These are phyloP conservation scores for Lepidochrysops patricia DNA, from an alignment of 2,888 invertebrate species.

Conservation along the genomic window DNA sequence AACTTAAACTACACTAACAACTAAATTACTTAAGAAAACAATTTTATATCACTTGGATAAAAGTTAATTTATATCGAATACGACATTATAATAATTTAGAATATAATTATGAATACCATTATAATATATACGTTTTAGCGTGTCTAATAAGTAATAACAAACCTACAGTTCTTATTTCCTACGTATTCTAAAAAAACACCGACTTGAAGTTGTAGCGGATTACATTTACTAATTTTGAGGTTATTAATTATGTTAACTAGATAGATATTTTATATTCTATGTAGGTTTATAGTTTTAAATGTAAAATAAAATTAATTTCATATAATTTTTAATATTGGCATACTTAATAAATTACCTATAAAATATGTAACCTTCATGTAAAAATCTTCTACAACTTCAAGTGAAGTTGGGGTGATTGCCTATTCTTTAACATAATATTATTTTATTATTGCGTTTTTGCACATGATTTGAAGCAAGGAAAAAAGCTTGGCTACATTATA, in stretches of 20 bases:
- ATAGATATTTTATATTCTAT: too few relatives aligned
- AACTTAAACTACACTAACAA: slow-evolving; percentile 5
- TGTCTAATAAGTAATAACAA: not conserved
- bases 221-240: not conserved
- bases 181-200: not conserved
- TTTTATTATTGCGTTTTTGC: not conserved
- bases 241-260: too few relatives aligned
- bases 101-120: not conserved
- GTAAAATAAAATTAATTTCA: too few relatives aligned
- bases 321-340: too few relatives aligned
- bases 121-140: not conserved
- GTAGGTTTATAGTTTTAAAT: too few relatives aligned
- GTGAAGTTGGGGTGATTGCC: not conserved
- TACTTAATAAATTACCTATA: too few relatives aligned
- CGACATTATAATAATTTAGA: slow-evolving; percentile 8
- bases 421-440: not conserved
- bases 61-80: slow-evolving; percentile 1
- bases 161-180: not conserved
- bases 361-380: too few relatives aligned
- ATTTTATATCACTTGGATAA: slow-evolving; percentile 15
- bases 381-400: not conserved
- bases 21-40: not conserved
- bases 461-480: not conserved
- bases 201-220: not conserved
- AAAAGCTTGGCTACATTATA: not conserved